These are phyloP conservation scores for Mya arenaria DNA, from an alignment of 1,140 invertebrate species.

Conservation along the genomic window DNA sequence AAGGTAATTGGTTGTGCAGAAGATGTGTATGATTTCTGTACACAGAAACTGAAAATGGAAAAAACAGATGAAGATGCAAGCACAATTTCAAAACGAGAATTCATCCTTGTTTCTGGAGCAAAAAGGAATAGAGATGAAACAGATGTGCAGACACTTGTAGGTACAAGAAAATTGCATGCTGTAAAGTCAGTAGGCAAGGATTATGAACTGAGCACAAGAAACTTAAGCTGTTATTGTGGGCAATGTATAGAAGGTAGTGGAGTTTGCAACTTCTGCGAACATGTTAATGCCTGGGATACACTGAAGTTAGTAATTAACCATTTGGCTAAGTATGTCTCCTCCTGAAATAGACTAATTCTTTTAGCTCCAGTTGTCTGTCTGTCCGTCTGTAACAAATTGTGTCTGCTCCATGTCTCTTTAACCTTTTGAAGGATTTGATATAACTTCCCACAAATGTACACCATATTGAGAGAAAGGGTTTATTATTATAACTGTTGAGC, in stretches of 20 bases:
- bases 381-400: no score
- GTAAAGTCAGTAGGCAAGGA: not conserved
- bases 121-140: conserved; percentile 35
- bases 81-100: conserved; percentile 23
- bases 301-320: not conserved
- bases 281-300: conserved; percentile 17
- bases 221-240: conserved; percentile 6
- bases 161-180: not conserved
- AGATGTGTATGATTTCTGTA: conserved; percentile 27
- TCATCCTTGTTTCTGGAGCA: conserved; percentile 10
- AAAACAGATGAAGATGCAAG: not conserved
- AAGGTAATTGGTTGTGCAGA: conserved; percentile 39
- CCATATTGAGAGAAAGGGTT: no score
- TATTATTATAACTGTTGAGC: no score
- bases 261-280: conserved; percentile 10
- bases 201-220: not conserved
- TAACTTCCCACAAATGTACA: no score
- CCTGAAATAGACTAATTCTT: no score
- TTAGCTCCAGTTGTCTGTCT: no score
- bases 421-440: no score
- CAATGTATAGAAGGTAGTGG: conserved; percentile 24
- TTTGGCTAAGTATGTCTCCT: not conserved
- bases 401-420: no score
- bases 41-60: conserved; percentile 29
- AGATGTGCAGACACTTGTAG: conserved; percentile 35